Base-by-base conservation (phyloP, 92 coral and sea anemone genomes). In the Bergia sp. region DNA sequence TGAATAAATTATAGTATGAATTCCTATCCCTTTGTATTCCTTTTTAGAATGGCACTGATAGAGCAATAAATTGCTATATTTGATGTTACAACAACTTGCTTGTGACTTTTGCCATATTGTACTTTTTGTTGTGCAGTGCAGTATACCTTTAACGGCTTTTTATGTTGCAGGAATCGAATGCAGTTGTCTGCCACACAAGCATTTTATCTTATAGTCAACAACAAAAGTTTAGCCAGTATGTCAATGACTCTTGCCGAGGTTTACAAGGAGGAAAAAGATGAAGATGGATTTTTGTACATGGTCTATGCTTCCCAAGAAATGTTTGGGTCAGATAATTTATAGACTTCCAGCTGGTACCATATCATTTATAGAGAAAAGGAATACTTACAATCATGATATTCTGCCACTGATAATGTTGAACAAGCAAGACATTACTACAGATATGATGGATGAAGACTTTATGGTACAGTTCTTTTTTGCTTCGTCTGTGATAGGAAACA, bases 241-340 rank as follows among this genome's bases (percentile, higher is more conserved):
- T 97, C 99, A 15, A 97, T 96, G 95, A 96, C 99, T 10, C 96
- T 97, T 95, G 94, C 96, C 0, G 99, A 97, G 79, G 92, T 97
- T 73, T 97, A 93, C 94, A 93, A 96, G 79, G 99, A 97, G 86
- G 99, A 97, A 76, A 97, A 97, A 90, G 99, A 97, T 81, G 99
- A 97, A 91, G 99, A 97, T 94, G 99, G 99, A 75, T 97, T 97
- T 82, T 92, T 97, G 36, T 97, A 97, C 90, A 97, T 97, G 99
- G 99, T 97, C 21, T 97, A 97, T 85, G 99, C 99, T 20, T 97
- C 99, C 1, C 99, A 97, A 88, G 99, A 97, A 88, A 97, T 97
- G 99, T 97, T 97, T 90, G 99, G 99, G 73, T 89, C 87, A 82
- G 39, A 82, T 49, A 89, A 82, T 43, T 86, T 86, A 80, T 88